These are phyloP conservation scores for Aplidium turbinatum DNA, from an alignment of 23 tunicate genomes.

Conservation along the genomic window DNA sequence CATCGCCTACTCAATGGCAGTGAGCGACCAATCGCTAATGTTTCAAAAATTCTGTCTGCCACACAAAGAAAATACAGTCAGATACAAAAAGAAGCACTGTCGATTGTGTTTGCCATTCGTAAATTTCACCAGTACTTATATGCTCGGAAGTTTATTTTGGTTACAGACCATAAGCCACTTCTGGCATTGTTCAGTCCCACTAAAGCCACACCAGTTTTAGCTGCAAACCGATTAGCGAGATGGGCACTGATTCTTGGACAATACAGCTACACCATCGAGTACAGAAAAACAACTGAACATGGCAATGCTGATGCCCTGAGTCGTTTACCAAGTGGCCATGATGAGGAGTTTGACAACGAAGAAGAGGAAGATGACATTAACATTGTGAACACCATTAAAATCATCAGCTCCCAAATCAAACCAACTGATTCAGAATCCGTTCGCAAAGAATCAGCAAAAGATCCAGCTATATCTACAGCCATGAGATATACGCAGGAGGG, in stretches of 20 bases:
- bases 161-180: no score
- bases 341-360: constrained; percentile 21
- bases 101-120: no score
- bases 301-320: constrained; percentile 37
- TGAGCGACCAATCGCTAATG: constrained; percentile 21
- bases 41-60: constrained; percentile 14
- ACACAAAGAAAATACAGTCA: constrained; percentile 39
- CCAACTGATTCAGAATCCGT: constrained; percentile 15
- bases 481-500: constrained; percentile 36
- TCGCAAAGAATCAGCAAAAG: constrained; percentile 13
- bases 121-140: no score
- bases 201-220: constrained; percentile 34
- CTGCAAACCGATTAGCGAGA: no score
- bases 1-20: constrained; percentile 26
- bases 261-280: constrained; percentile 20
- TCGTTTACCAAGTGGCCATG: constrained; percentile 22
- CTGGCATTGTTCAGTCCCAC: no score
- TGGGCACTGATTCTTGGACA: constrained; percentile 20
- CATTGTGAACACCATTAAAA: constrained; percentile 13
- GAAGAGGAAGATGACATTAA: constrained; percentile 18
- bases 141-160: no score
- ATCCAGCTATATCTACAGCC: constrained; percentile 13
- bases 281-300: constrained; percentile 31
- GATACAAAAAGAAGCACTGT: constrained; percentile 22
- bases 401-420: constrained; percentile 13